These are phyloP conservation scores for Sylvicola cinctus DNA, from an alignment of 2,888 invertebrate genomes.

Conservation along the genomic window DNA sequence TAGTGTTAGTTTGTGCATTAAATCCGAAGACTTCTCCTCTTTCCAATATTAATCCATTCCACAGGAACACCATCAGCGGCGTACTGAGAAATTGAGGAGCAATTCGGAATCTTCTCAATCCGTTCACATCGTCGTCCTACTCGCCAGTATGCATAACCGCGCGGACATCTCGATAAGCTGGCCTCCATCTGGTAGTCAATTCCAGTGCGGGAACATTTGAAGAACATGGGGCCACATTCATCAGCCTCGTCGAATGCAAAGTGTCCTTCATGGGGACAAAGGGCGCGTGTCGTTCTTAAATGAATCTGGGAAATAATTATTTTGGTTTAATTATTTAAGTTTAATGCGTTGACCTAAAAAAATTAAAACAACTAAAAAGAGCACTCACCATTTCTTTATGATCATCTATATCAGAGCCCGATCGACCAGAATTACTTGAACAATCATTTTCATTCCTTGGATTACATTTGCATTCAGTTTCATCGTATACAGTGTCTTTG, in stretches of 20 bases:
- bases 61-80: slow-evolving; percentile 16
- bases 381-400: no score
- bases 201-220: slow-evolving; percentile 39
- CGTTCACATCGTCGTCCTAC: slow-evolving; percentile 58
- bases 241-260: slow-evolving; percentile 43
- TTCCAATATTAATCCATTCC: slow-evolving; percentile 22
- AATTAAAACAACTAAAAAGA: no score
- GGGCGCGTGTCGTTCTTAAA: slow-evolving; percentile 29
- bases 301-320: slow-evolving; percentile 35
- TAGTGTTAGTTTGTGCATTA: no score
- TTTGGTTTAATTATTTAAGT: no score
- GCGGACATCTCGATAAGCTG: slow-evolving; percentile 54
- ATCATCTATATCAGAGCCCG: slow-evolving; percentile 1
- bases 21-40: slow-evolving; percentile 5
- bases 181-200: slow-evolving; percentile 36
- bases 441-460: slow-evolving; percentile 33
- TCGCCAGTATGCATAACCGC: slow-evolving; percentile 55
- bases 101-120: slow-evolving; percentile 35
- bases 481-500: slow-evolving; percentile 54
- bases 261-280: slow-evolving; percentile 48
- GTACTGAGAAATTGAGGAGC: slow-evolving; percentile 16
- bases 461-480: slow-evolving; percentile 48
- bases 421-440: slow-evolving; percentile 2
- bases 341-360: no score
- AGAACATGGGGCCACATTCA: slow-evolving; percentile 48